A percentile compares a stretch with the other conserved stretches of the same genome.
phyloP scores from a whole-genome alignment of 2,113 vertebrate species.

The Meleagris gallopavo region DNA sequence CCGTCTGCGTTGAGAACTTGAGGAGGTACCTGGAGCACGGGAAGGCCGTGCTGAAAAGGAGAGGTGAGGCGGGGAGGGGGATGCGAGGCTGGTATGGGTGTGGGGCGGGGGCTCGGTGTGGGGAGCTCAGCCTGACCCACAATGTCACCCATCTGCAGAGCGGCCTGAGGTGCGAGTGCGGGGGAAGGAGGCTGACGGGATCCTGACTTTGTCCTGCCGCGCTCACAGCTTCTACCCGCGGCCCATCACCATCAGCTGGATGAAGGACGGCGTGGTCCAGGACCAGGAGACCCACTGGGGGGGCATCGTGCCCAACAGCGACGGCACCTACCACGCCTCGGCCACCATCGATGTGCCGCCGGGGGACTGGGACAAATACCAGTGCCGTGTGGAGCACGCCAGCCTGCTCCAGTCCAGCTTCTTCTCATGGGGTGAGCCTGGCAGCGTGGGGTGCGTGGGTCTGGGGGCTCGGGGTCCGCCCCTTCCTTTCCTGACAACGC shows the following conservation, averaged over 20 bases:
- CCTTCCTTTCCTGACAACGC: too few relatives aligned
- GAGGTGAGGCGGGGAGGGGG: too few relatives aligned
- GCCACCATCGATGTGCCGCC: conserved; percentile 31
- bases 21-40: too few relatives aligned
- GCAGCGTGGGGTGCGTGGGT: too few relatives aligned
- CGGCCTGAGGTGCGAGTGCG: background rate
- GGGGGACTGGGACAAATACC: conserved; percentile 1
- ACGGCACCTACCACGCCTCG: conserved; percentile 70
- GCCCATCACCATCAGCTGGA: conserved; percentile 53
- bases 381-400: conserved; percentile 66
- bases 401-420: conserved; percentile 10
- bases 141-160: too few relatives aligned
- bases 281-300: conserved; percentile 20
- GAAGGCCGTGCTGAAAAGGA: too few relatives aligned
- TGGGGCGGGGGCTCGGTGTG: too few relatives aligned
- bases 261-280: conserved; percentile 43
- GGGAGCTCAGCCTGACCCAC: too few relatives aligned
- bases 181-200: background rate
- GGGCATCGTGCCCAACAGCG: conserved; percentile 28
- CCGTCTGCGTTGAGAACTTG: too few relatives aligned
- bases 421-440: too few relatives aligned
- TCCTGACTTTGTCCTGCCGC: background rate
- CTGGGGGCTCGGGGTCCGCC: too few relatives aligned
- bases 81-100: too few relatives aligned
- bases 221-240: conserved; percentile 56